These are phyloP conservation scores for Monomorium pharaonis DNA, from an alignment of 1,140 invertebrate genomes.

Conservation along the genomic window DNA sequence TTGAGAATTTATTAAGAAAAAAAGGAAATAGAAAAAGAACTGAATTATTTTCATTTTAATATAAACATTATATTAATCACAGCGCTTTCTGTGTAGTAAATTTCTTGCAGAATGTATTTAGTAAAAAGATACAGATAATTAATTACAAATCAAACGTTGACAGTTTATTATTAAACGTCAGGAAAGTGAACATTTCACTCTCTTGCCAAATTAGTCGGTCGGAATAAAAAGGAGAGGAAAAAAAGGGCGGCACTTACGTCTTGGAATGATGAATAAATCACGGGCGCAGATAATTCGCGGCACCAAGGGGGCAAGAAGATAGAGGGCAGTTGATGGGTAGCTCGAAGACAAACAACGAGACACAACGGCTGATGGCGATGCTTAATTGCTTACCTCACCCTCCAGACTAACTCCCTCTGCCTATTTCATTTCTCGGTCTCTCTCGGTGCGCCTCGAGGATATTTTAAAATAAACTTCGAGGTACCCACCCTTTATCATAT, in stretches of 20 bases:
- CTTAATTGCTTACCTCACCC: slow-evolving; percentile 78
- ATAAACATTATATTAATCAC: neutral
- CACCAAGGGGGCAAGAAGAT: slow-evolving; percentile 67
- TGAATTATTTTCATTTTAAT: neutral
- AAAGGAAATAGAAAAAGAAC: neutral
- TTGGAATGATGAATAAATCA: slow-evolving; percentile 78
- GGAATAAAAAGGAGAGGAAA: slow-evolving; percentile 60
- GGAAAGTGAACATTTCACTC: slow-evolving; percentile 31
- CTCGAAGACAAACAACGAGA: slow-evolving; percentile 81
- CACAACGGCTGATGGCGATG: slow-evolving; percentile 80
- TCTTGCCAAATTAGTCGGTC: slow-evolving; percentile 43
- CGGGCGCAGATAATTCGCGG: slow-evolving; percentile 63
- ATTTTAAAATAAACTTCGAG: slow-evolving; percentile 74
- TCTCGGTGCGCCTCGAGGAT: slow-evolving; percentile 65
- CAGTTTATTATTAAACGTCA: slow-evolving; percentile 43
- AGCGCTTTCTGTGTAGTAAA: neutral
- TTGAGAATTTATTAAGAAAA: neutral
- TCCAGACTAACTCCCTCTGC: slow-evolving; percentile 38
- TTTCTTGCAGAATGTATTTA: neutral
- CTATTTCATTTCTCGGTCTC: slow-evolving; percentile 60
- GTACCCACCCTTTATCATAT: slow-evolving; percentile 73
- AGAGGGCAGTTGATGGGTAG: slow-evolving; percentile 78
- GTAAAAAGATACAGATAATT: slow-evolving; percentile 18
- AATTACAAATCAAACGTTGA: slow-evolving; percentile 33
- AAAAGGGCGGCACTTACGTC: slow-evolving; percentile 67